Conservation (phyloP, 92 coral and sea anemone genomes). For the Palythoa caribaeorum region DNA sequence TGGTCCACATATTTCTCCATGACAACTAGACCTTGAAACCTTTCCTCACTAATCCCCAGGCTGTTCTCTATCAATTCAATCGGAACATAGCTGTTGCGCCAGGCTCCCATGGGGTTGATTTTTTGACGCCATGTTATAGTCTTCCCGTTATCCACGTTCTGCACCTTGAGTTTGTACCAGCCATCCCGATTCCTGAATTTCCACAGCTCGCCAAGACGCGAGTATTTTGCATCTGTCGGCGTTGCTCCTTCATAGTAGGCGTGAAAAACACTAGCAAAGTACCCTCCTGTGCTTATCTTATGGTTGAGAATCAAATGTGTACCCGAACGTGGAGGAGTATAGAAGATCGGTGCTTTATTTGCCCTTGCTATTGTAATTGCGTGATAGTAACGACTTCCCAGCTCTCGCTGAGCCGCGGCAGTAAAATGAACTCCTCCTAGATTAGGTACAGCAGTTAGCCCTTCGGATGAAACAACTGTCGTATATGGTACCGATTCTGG, state of each 20-base stretch:
- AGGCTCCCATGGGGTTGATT: too few relatives aligned
- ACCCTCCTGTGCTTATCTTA: too few relatives aligned
- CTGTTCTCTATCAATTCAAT: not conserved
- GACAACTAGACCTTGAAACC: not conserved
- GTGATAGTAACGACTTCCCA: not conserved
- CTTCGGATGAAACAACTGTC: not conserved
- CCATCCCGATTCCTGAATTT: conserved; percentile 7
- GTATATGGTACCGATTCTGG: not conserved
- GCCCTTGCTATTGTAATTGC: not conserved
- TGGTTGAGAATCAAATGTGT: too few relatives aligned
- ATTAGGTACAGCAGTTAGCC: not conserved
- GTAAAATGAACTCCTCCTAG: not conserved
- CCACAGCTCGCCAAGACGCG: not conserved
- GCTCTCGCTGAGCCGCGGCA: not conserved
- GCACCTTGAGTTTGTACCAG: conserved; percentile 5
- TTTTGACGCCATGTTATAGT: too few relatives aligned
- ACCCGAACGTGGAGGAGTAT: not conserved
- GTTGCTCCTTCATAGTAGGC: not conserved
- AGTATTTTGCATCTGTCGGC: not conserved
- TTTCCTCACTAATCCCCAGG: not conserved
- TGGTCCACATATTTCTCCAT: not conserved
- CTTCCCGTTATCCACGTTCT: not conserved
- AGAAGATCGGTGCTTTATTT: not conserved
- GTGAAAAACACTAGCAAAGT: not conserved
- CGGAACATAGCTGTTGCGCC: not conserved